Evolutionary conservation across 92 coral and sea anemone species (phyloP), one percentile per base, ranked within the genome.

Genomic region (Epizoanthus scotinus): DNA sequence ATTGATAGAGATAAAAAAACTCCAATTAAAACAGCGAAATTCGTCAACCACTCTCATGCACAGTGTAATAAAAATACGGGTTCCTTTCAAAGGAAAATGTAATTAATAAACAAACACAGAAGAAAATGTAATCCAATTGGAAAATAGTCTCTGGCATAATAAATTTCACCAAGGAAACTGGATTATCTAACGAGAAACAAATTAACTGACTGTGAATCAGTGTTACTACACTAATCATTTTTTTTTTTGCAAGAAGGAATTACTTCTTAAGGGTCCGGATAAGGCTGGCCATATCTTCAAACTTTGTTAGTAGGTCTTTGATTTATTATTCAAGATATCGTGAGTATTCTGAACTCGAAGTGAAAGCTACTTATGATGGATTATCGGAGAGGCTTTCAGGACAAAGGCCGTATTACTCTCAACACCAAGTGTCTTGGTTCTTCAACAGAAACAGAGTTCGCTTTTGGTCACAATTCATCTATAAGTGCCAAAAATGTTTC

Each of bases 331-430:
- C 52, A 15, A 44, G 52, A 9, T 47, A 10, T 9, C 12, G 52
- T 47, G 52, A 47, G 52, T 47, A 10, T 47, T 9, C 15, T 47
- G 52, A 12, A 47, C 52, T 47, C 52, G 1, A 9, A 9, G 52
- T 47, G 14, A 47, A 12, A 13, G 52, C 52, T 47, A 13, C 52
- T 1, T 10, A 47, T 44, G 2, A 54, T 55, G 66, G 79, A 56
- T 73, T 42, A 55, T 73, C 79, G n/a, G 66, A 56, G 58, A 55
- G 58, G 79, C 53, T 73, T 73, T 28, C 53, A 27, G 60, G 58
- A 34, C 66, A 73, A 56, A 56, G 49, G 31, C 7, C 79, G 79
- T 21, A 8, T 29, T 2, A 20, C 31, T 28, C n/a, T 54, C 9
- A 22, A 27, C 3, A 3, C 18, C 79, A 31, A 56, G 27, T 8